Evolutionary conservation across 1,140 invertebrate genomes (phyloP).

Genomic region (Onthophagus taurus): DNA sequence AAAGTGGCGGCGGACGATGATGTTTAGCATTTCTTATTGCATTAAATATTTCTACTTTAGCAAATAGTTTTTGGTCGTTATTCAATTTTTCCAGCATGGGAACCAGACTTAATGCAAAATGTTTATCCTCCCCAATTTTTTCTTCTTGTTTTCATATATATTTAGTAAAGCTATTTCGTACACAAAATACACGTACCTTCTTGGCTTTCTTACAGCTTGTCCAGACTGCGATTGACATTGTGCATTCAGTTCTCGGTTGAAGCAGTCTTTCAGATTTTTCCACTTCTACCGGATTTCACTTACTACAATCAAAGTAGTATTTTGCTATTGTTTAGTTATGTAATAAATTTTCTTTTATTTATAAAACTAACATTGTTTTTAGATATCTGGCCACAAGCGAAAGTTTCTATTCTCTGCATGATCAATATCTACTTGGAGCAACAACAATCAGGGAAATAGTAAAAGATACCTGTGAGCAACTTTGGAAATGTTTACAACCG

Average conservation of each 20-base stretch:
- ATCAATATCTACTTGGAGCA: conserved; percentile 12
- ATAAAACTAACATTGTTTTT: conserved; percentile 3
- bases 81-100: neutral
- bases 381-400: conserved; percentile 10
- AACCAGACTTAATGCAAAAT: neutral
- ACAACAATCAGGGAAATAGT: conserved; percentile 15
- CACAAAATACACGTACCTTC: conserved; percentile 8
- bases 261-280: conserved; percentile 2
- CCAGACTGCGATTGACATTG: neutral
- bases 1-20: too few relatives aligned
- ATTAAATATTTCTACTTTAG: neutral
- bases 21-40: too few relatives aligned
- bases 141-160: neutral
- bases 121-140: neutral
- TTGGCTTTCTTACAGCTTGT: conserved; percentile 1
- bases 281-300: conserved; percentile 1
- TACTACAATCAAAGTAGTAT: neutral
- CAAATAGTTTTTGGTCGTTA: neutral
- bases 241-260: neutral
- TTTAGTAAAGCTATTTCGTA: conserved; percentile 14
- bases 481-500: conserved; percentile 12
- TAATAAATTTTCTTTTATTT: conserved; percentile 1
- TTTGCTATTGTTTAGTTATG: neutral
- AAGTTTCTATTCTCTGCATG: conserved; percentile 10
- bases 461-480: conserved; percentile 14